A percentile compares a stretch with the other conserved stretches of the same genome.
These are phyloP conservation scores for Xenopus borealis DNA, from an alignment of 2,113 vertebrate genomes.

Conservation along the genomic window DNA sequence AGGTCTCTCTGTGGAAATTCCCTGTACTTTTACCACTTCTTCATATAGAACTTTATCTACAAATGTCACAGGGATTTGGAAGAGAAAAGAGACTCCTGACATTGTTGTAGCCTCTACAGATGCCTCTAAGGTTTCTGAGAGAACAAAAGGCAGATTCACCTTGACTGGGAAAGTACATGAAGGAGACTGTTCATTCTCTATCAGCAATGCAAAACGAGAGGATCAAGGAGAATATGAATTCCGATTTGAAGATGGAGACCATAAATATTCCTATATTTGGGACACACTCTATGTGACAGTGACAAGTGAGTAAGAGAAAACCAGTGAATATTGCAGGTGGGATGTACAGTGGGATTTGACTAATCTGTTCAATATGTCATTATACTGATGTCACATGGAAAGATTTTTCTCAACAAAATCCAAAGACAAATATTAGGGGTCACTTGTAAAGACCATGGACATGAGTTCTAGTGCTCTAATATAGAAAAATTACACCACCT, in stretches of 20 bases:
- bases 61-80: not conserved
- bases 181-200: conserved; percentile 21
- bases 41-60: not conserved
- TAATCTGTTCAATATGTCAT: too few relatives aligned
- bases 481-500: too few relatives aligned
- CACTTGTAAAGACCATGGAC: too few relatives aligned
- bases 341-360: not conserved
- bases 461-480: too few relatives aligned
- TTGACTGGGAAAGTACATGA: conserved; percentile 4
- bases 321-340: not conserved
- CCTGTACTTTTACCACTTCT: conserved; percentile 1
- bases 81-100: not conserved
- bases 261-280: not conserved
- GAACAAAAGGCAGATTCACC: not conserved
- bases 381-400: too few relatives aligned
- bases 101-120: not conserved
- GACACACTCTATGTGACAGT: not conserved
- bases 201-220: not conserved
- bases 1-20: conserved; percentile 13
- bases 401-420: too few relatives aligned
- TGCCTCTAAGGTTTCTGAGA: not conserved
- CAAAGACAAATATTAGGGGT: too few relatives aligned
- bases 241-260: not conserved
- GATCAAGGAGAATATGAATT: not conserved
- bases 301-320: not conserved